phyloP scores from a whole-genome alignment of 2,888 invertebrate species.

The Dichetophora obliterata region DNA sequence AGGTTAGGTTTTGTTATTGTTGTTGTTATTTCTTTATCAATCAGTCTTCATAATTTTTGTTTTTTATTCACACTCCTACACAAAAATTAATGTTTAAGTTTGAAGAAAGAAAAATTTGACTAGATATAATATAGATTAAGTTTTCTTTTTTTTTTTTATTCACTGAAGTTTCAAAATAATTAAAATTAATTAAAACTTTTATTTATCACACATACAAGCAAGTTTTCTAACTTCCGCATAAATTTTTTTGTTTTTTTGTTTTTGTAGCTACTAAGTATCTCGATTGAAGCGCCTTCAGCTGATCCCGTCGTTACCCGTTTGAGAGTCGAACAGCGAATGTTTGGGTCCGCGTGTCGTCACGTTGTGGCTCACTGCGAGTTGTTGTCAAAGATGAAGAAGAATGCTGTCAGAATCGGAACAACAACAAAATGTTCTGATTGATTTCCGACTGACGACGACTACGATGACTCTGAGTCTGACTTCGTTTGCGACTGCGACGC shows the following conservation, averaged over 20 bases:
- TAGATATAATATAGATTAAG: conserved; percentile 49
- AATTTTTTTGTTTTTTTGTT: conserved; percentile 41
- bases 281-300: conserved; percentile 43
- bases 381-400: conserved; percentile 25
- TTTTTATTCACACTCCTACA: conserved; percentile 32
- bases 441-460: conserved; percentile 38
- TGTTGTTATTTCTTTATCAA: conserved; percentile 45
- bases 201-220: conserved; percentile 45
- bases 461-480: conserved; percentile 38
- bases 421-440: conserved; percentile 31
- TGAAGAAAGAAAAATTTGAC: conserved; percentile 48
- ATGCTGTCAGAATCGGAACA: conserved; percentile 37
- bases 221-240: conserved; percentile 40
- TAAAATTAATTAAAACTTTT: conserved; percentile 7
- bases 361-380: conserved; percentile 41
- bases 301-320: conserved; percentile 65
- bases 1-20: conserved; percentile 41
- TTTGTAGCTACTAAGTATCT: conserved; percentile 44
- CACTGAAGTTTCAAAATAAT: conserved; percentile 20
- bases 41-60: conserved; percentile 58
- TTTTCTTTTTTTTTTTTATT: conserved; percentile 39
- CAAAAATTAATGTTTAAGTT: conserved; percentile 19
- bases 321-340: conserved; percentile 68
- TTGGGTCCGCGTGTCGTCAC: conserved; percentile 49
- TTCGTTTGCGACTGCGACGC: conserved; percentile 22